Evolutionary conservation across 2,113 vertebrate species (phyloP).

Genomic region (Xerus inauris): DNA sequence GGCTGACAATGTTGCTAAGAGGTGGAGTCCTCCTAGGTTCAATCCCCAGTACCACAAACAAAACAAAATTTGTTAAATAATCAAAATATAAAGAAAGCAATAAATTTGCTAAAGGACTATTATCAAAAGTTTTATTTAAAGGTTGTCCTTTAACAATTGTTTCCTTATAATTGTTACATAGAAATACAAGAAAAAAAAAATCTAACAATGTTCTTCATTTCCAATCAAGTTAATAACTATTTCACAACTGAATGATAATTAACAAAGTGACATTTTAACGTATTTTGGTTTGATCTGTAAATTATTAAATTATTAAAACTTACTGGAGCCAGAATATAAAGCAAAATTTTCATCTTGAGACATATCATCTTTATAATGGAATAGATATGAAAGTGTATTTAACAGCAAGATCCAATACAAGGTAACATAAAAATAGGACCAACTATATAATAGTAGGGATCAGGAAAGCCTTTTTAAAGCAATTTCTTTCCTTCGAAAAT

Average conservation of each 20-base stretch:
- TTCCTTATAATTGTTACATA: conserved; percentile 13
- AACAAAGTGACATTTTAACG: conserved; percentile 26
- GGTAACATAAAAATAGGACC: conserved; percentile 30
- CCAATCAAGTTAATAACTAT: neutral
- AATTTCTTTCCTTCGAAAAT: conserved; percentile 52
- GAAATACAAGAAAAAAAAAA: conserved; percentile 16
- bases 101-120: neutral
- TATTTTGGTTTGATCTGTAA: conserved; percentile 17
- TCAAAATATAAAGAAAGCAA: neutral
- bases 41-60: neutral
- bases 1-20: neutral
- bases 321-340: neutral
- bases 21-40: neutral
- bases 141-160: neutral
- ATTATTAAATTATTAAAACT: conserved; percentile 38
- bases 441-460: conserved; percentile 2
- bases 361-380: neutral
- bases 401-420: neutral
- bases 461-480: conserved; percentile 15
- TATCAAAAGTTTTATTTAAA: conserved; percentile 15
- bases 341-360: conserved; percentile 35
- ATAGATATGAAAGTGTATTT: neutral
- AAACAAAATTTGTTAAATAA: neutral
- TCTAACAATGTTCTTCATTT: neutral
- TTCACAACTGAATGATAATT: conserved; percentile 31